Base-by-base conservation (phyloP, 2,888 invertebrate genomes). In the Rhingia rostrata region DNA sequence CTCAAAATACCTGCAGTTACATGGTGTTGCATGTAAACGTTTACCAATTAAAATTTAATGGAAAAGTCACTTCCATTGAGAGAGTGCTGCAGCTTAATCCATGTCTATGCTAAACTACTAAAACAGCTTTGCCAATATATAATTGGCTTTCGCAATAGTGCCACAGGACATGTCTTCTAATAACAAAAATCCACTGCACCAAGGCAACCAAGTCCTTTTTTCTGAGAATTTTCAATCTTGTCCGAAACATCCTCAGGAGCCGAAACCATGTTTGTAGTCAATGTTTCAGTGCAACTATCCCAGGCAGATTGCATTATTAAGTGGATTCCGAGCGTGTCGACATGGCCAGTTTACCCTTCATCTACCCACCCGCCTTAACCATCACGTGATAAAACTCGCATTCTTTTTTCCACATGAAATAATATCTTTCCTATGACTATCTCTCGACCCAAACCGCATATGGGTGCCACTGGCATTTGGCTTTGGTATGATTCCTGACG, bases 401-500 rank as follows among this genome's bases (percentile, higher is more conserved):
- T 4, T 6, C n/a, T 9, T 9, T 47, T 49, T 32, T 37, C 22
- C 63, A 14, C 6, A 51, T 51, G 39, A 39, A 6, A 35, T 22
- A 10, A 22, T 35, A 45, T 63, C 37, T 6, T 37, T 7, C 10
- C 3, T 51, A 32, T 6, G 32, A n/a, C 22, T 49, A 7, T 9
- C 14, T 12, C 22, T 9, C 22, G 22, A 22, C 14, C 14, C 33
- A 14, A 45, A 47, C 10, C 12, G 4, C 37, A 45, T 14, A 49
- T 39, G 47, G 14, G 32, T n/a, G 7, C 49, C 39, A 30, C 12
- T 35, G n/a, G 14, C 37, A 70, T 39, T 39, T 72, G 70, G 22
- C 70, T 72, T 39, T 70, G 69, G 49, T 10, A 60, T 58, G 70
- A 69, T 45, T 45, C 56, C 49, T 33, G 14, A 58, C 41, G 12